Conservation (phyloP, 2,113 vertebrate genomes). For the Cavia aperea region DNA sequence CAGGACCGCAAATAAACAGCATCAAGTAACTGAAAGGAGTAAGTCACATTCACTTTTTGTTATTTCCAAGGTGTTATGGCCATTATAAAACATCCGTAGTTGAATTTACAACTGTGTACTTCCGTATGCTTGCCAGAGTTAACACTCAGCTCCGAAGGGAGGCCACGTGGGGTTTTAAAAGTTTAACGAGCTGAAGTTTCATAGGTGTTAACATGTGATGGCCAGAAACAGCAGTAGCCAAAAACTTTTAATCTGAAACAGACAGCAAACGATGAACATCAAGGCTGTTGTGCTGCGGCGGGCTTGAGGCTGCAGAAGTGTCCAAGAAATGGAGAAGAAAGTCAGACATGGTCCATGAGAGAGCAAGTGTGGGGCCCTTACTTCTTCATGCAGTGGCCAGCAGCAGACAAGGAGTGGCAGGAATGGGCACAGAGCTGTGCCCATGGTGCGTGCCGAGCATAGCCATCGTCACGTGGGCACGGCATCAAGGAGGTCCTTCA, state of each 20-base stretch:
- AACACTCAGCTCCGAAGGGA: background rate
- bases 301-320: background rate
- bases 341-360: background rate
- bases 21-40: background rate
- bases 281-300: background rate
- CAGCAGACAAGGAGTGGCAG: background rate
- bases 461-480: rapidly evolving
- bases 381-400: background rate
- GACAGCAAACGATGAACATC: background rate
- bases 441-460: rapidly evolving
- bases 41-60: background rate
- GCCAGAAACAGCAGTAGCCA: conserved; percentile 48
- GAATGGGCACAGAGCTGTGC: rapidly evolving
- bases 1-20: background rate
- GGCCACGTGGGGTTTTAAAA: conserved; percentile 45
- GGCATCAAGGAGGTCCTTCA: background rate
- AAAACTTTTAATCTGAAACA: conserved; percentile 53
- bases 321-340: background rate
- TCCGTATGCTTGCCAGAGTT: background rate
- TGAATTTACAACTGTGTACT: background rate
- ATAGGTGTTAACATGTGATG: conserved; percentile 61
- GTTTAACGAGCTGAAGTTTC: conserved; percentile 55
- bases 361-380: rapidly evolving
- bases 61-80: background rate
- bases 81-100: background rate